phyloP scores from a whole-genome alignment of 2,113 vertebrate genomes.

The Apteryx mantelli region DNA sequence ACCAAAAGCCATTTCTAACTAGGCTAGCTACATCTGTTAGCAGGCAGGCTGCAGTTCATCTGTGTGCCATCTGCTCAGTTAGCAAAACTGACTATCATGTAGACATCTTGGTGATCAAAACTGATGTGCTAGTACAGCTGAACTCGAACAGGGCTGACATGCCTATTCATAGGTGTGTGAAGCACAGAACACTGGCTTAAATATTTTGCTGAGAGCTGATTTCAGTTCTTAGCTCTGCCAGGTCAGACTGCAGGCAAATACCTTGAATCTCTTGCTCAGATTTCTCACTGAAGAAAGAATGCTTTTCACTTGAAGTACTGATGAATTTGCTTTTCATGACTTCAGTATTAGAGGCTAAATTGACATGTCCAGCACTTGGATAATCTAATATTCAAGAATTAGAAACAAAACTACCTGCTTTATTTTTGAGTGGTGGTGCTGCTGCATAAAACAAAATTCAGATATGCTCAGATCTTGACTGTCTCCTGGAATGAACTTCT shows the following conservation, averaged over 20 bases:
- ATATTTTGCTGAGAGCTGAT: accelerated
- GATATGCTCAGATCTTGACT: accelerated
- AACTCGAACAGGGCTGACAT: not conserved
- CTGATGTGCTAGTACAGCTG: not conserved
- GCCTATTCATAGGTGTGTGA: not conserved
- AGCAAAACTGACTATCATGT: constrained; percentile 19
- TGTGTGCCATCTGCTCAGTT: constrained; percentile 49
- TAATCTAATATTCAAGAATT: accelerated
- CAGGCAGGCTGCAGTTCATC: constrained; percentile 40
- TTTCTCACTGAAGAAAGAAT: accelerated
- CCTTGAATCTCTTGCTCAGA: not conserved
- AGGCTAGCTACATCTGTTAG: not conserved
- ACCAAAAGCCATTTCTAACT: not conserved
- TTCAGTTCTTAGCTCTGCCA: accelerated
- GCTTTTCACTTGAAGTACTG: accelerated
- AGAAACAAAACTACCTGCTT: accelerated
- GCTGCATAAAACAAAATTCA: not conserved
- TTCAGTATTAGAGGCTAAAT: not conserved
- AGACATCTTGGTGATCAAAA: not conserved
- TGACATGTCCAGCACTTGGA: not conserved
- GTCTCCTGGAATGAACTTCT: not conserved
- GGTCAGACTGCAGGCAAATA: accelerated
- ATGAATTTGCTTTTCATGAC: accelerated
- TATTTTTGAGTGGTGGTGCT: accelerated
- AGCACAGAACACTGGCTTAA: not conserved